A percentile compares a stretch with the other conserved stretches of the same genome.
phyloP scores from a whole-genome alignment of 2,113 vertebrate genomes.

The Gnathonemus longibarbis region DNA sequence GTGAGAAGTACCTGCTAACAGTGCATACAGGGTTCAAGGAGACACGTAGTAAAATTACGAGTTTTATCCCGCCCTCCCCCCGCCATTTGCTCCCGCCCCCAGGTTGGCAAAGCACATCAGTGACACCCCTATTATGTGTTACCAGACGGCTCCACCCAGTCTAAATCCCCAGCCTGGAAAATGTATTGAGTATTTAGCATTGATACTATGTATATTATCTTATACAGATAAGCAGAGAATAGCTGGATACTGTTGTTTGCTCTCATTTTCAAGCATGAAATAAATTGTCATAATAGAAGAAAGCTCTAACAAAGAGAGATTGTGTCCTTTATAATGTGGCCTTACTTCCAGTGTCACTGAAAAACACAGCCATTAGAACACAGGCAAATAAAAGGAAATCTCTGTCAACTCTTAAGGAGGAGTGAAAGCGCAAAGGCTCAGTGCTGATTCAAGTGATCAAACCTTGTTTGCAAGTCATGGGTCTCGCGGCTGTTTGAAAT shows the following conservation, averaged over 20 bases:
- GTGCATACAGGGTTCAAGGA: background rate
- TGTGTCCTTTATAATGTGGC: background rate
- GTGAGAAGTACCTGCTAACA: background rate
- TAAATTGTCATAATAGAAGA: background rate
- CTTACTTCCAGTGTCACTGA: background rate
- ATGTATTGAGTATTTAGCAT: background rate
- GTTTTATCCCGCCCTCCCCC: background rate
- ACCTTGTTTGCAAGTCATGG: background rate
- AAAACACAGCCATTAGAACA: background rate
- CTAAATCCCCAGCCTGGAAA: background rate
- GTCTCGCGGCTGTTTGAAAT: background rate
- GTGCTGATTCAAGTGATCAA: background rate
- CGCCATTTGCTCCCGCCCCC: background rate
- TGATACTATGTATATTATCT: background rate
- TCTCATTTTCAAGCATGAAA: background rate
- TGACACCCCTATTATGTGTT: background rate
- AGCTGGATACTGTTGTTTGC: background rate
- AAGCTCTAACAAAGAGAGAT: background rate
- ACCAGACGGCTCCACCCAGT: no score
- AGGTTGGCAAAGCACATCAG: background rate
- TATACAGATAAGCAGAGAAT: background rate
- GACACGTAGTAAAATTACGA: background rate
- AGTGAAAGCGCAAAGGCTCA: background rate
- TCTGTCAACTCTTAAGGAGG: background rate
- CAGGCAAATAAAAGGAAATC: background rate